Conservation (phyloP, 2,113 vertebrate species). For the Cairina moschata region DNA sequence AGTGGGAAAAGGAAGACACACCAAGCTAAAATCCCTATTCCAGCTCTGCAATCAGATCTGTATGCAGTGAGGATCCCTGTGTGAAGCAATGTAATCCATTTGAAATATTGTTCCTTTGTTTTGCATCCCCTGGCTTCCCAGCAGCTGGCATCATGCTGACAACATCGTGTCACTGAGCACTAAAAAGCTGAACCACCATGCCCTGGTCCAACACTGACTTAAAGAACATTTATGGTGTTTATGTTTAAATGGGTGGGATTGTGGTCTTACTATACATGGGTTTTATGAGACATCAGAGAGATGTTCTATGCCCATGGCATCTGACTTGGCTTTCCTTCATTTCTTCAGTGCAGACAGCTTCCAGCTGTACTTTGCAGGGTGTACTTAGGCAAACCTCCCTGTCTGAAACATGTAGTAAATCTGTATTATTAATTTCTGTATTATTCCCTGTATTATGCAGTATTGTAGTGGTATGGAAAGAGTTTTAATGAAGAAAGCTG, state of each 20-base stretch:
- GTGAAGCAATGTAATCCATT: not conserved
- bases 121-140: not conserved
- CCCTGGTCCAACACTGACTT: not conserved
- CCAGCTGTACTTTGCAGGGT: not conserved
- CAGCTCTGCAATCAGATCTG: not conserved
- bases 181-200: not conserved
- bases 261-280: not conserved
- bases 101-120: not conserved
- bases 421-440: not conserved
- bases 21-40: not conserved
- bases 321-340: not conserved
- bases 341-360: not conserved
- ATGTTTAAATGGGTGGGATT: not conserved
- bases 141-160: not conserved
- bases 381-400: not conserved
- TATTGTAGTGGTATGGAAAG: not conserved
- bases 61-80: not conserved
- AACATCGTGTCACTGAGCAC: not conserved
- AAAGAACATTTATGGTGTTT: not conserved
- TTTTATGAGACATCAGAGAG: not conserved
- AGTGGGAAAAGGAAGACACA: not conserved
- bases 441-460: not conserved
- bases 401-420: not conserved
- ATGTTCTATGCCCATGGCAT: not conserved
- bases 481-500: not conserved